These are phyloP conservation scores for Macropis europaea DNA, from an alignment of 2,888 invertebrate species.

Conservation along the genomic window DNA sequence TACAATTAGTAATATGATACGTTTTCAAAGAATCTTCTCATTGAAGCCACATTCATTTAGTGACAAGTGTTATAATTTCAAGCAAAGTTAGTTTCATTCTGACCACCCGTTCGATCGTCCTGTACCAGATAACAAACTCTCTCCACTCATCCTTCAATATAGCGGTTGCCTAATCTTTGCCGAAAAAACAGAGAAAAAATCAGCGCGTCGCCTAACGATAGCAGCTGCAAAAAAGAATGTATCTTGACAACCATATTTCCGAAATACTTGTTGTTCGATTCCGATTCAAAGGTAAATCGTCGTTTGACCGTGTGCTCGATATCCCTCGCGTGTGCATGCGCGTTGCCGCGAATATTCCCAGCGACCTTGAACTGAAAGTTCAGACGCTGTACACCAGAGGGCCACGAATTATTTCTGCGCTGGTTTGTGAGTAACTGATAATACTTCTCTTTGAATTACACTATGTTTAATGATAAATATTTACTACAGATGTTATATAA, in stretches of 20 bases:
- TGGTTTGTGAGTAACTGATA: slow-evolving; percentile 45
- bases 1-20: too few relatives aligned
- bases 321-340: not conserved
- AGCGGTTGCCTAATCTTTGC: slow-evolving; percentile 45
- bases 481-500: too few relatives aligned
- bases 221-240: slow-evolving; percentile 6
- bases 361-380: slow-evolving; percentile 63
- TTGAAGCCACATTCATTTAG: too few relatives aligned
- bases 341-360: not conserved
- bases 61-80: not conserved
- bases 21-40: too few relatives aligned
- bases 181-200: slow-evolving; percentile 28
- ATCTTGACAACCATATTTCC: slow-evolving; percentile 35
- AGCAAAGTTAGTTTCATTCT: not conserved
- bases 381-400: slow-evolving; percentile 49
- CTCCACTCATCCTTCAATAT: slow-evolving; percentile 19
- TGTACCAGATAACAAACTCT: slow-evolving; percentile 26
- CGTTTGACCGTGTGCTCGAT: too few relatives aligned
- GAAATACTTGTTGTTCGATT: slow-evolving; percentile 27
- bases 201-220: slow-evolving; percentile 8
- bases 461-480: too few relatives aligned
- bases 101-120: slow-evolving; percentile 8
- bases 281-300: not conserved
- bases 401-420: slow-evolving; percentile 15
- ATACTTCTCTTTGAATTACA: not conserved